phyloP scores from a whole-genome alignment of 2,113 vertebrate species.

The Pteropus alecto region DNA sequence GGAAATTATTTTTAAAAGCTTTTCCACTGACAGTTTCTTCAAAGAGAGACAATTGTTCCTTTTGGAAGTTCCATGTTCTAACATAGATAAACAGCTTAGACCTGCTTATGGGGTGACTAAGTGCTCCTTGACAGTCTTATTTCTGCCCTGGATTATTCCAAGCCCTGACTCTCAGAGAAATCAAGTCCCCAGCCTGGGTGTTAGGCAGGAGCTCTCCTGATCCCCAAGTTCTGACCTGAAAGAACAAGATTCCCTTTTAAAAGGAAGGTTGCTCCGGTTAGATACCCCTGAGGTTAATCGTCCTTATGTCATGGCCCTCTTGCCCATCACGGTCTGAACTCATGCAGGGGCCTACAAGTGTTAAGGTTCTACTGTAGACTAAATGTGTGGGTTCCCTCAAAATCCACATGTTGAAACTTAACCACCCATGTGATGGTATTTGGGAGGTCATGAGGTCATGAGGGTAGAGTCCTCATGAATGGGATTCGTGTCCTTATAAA shows the following conservation, averaged over 20 bases:
- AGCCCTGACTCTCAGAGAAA: neutral
- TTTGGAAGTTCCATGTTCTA: constrained; percentile 49
- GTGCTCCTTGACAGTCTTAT: neutral
- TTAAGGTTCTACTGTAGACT: neutral
- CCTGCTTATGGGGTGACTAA: neutral
- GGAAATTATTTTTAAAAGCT: constrained; percentile 69
- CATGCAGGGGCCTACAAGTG: neutral
- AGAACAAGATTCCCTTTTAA: neutral
- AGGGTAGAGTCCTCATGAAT: neutral
- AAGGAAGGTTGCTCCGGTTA: neutral
- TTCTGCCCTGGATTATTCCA: constrained; percentile 8
- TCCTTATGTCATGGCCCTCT: neutral
- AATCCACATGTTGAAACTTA: neutral
- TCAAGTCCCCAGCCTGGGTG: neutral
- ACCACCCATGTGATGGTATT: neutral
- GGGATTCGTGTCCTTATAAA: neutral
- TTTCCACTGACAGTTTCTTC: constrained; percentile 61
- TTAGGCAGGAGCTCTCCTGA: neutral
- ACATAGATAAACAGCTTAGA: constrained; percentile 52
- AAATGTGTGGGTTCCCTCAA: neutral
- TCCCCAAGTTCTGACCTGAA: neutral
- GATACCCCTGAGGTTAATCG: neutral
- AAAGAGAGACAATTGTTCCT: constrained; percentile 60
- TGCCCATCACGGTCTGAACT: neutral
- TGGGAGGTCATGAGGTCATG: neutral